Conservation (phyloP, 2,113 vertebrate species). For the Aspidoscelis tigris region DNA sequence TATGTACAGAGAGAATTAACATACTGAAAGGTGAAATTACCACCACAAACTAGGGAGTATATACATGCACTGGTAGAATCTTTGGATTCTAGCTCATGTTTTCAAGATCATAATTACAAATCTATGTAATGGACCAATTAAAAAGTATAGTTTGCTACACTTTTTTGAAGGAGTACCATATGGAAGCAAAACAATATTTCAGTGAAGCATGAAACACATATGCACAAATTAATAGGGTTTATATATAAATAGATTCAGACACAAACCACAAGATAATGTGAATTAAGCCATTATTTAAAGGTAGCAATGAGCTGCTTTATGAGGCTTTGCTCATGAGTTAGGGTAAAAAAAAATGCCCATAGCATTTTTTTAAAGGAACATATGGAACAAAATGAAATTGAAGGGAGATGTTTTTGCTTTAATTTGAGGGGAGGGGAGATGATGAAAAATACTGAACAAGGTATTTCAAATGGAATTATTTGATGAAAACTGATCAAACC, state of each 20-base stretch:
- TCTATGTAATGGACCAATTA: neutral
- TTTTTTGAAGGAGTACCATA: rapidly evolving
- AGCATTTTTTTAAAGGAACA: neutral
- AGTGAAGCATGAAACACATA: too few species aligned
- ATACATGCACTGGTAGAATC: too few species aligned
- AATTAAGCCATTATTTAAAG: too few species aligned
- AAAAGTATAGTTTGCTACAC: rapidly evolving
- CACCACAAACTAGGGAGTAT: neutral
- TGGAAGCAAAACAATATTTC: neutral
- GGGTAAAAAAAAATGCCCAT: neutral
- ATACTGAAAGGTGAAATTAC: too few species aligned
- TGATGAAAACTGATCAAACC: neutral
- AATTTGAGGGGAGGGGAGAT: neutral
- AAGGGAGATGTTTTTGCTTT: neutral
- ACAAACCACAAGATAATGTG: too few species aligned
- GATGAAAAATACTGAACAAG: neutral
- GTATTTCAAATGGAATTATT: neutral
- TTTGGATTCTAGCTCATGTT: neutral
- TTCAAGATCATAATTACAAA: neutral
- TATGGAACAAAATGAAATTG: too few species aligned
- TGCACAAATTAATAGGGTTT: too few species aligned
- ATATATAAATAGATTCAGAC: too few species aligned
- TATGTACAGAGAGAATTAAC: neutral
- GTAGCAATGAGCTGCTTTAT: too few species aligned
- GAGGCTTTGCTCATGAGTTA: too few species aligned